Conservation (phyloP, 2,797 vertebrate species). For the Gallirallus australis region DNA sequence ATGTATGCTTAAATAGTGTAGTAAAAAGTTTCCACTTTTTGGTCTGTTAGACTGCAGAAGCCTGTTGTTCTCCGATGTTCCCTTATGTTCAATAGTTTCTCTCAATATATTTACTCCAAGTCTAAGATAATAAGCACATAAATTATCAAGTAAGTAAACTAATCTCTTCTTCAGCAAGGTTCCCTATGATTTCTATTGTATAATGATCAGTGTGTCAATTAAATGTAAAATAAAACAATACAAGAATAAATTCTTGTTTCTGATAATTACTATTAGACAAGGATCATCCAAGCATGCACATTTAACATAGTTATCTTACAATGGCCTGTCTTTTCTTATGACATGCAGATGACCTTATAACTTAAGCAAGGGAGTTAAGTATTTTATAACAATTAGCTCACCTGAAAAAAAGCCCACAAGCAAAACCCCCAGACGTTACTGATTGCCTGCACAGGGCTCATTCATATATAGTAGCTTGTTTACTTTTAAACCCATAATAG, state of each 20-base stretch:
- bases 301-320: neutral
- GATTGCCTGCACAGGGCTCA: neutral
- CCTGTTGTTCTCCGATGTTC: neutral
- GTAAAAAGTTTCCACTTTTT: constrained; percentile 6
- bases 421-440: neutral
- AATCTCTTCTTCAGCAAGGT: neutral
- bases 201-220: neutral
- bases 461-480: neutral
- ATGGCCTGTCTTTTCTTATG: neutral
- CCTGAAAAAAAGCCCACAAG: neutral
- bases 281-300: neutral
- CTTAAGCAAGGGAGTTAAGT: neutral
- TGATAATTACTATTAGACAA: neutral
- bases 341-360: neutral
- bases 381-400: neutral
- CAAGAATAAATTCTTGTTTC: neutral
- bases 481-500: neutral
- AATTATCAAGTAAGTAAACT: neutral
- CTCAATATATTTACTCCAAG: neutral
- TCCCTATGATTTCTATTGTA: neutral
- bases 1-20: neutral
- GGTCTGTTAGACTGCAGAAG: neutral
- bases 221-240: neutral
- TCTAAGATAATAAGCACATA: neutral
- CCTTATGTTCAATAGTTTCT: neutral